Base-by-base conservation (phyloP, 2,888 invertebrate genomes). In the Villa cingulata region DNA sequence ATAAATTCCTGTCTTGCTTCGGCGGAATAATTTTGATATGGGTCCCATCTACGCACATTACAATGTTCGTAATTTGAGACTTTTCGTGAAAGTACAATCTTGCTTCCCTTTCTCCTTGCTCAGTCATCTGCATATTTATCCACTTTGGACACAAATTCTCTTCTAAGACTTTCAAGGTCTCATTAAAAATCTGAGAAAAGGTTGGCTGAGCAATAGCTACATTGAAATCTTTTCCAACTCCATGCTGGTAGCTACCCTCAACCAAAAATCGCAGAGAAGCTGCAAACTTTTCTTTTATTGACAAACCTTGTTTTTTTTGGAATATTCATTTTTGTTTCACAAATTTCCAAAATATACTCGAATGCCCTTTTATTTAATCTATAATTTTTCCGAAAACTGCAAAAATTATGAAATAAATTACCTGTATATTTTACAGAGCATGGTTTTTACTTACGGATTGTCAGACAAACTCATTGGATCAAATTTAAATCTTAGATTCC, bases 11-110 rank as follows among this genome's bases (percentile, higher is more conserved):
- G 15, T 51, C 44, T 46, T 46, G 19, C n/a, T 2, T 34, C 23
- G 44, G 48, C 39, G 36, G 20, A 37, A 46, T 43, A 17, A 51
- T 46, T 44, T 48, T 50, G 18, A 52, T 50, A 41, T 50, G 50
- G 44, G 52, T 50, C 41, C 50, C 48, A 46, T 49, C 49, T 37
- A 51, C 46, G 39, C 48, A 53, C 42, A 45, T 44, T 32, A 42
- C 46, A 38, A 49, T 46, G 17, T 48, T 49, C 37, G 48, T 49
- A 37, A 53, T 51, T 32, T 43, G 37, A 6, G 43, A 41, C 39
- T 37, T 48, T 27, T 46, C 38, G 41, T 44, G 46, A 45, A 50
- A 49, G 23, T 48, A 46, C 18, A 9, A 37, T 23, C 44, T 43
- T 29, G 50, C 41, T 38, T 48, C 18, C n/a, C 15, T 37, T 41